Evolutionary conservation across 2,797 vertebrate species (phyloP).

Genomic region (Falco concolor): DNA sequence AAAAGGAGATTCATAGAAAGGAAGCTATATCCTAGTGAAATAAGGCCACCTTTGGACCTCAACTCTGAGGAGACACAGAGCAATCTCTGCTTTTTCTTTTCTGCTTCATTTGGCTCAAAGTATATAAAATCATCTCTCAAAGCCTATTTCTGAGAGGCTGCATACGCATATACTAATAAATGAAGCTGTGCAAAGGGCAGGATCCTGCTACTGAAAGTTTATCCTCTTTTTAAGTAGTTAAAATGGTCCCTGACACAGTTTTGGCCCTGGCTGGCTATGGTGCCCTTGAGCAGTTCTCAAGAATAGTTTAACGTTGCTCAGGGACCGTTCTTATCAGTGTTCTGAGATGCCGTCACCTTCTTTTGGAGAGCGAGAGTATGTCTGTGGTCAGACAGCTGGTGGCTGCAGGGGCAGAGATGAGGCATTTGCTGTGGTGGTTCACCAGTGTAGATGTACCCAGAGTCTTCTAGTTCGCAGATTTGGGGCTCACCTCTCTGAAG

Average conservation of each 20-base stretch:
- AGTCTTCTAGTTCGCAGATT: neutral
- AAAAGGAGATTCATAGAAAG: neutral
- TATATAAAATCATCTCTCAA: neutral
- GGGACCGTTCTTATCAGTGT: neutral
- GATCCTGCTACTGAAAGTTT: neutral
- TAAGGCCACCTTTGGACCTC: neutral
- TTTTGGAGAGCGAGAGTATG: neutral
- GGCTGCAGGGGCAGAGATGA: neutral
- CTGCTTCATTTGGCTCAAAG: neutral
- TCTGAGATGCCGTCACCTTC: neutral
- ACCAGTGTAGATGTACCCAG: neutral
- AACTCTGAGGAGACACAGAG: neutral
- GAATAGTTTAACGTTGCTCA: neutral
- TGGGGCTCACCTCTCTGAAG: neutral
- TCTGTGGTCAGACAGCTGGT: rapidly evolving
- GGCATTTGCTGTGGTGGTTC: neutral
- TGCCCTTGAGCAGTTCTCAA: neutral
- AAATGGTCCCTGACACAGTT: neutral
- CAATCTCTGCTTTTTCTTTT: neutral
- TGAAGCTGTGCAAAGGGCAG: neutral
- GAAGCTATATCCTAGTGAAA: neutral
- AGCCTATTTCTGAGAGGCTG: neutral
- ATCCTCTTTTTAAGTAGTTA: neutral
- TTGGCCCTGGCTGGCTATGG: neutral
- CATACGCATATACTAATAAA: neutral